Percentiles rank a stretch among this genome's conserved stretches.
These are phyloP conservation scores for Lamellibrachia luymesi DNA, from an alignment of 1,140 invertebrate species.

Conservation along the genomic window DNA sequence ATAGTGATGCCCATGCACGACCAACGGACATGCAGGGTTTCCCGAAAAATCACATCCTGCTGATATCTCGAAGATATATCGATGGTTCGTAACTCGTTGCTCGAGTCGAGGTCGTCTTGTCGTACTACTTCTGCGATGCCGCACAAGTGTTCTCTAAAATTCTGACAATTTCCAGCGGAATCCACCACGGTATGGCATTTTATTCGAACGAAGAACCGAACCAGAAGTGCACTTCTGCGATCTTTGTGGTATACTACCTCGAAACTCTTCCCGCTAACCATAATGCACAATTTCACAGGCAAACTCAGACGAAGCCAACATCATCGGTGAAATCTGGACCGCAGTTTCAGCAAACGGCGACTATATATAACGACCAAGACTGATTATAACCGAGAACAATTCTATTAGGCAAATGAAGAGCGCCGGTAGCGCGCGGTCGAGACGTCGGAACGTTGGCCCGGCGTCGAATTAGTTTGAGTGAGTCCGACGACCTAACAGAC, in stretches of 20 bases:
- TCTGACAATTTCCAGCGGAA: neutral
- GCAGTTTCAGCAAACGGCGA: neutral
- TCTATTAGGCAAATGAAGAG: slow-evolving; percentile 1
- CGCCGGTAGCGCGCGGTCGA: too few species aligned
- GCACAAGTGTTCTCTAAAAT: neutral
- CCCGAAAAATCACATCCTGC: neutral
- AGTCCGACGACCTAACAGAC: neutral
- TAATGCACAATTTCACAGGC: neutral
- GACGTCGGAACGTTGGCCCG: neutral
- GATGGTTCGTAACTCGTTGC: neutral
- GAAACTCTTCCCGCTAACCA: neutral
- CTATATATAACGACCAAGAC: slow-evolving; percentile 15
- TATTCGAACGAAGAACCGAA: neutral
- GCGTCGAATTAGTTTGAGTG: slow-evolving; percentile 3
- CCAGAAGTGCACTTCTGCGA: neutral
- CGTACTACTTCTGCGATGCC: neutral
- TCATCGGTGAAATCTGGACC: neutral
- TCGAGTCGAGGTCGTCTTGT: too few species aligned
- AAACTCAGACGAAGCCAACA: neutral
- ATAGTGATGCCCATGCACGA: neutral
- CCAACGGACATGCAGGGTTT: too few species aligned
- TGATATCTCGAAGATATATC: neutral
- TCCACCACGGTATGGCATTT: neutral
- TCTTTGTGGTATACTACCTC: neutral
- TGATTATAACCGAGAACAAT: neutral